Percentiles rank a stretch among this genome's conserved stretches.
Conservation (phyloP, 2,888 invertebrate species). For the Scelioninae gen. 1 region DNA sequence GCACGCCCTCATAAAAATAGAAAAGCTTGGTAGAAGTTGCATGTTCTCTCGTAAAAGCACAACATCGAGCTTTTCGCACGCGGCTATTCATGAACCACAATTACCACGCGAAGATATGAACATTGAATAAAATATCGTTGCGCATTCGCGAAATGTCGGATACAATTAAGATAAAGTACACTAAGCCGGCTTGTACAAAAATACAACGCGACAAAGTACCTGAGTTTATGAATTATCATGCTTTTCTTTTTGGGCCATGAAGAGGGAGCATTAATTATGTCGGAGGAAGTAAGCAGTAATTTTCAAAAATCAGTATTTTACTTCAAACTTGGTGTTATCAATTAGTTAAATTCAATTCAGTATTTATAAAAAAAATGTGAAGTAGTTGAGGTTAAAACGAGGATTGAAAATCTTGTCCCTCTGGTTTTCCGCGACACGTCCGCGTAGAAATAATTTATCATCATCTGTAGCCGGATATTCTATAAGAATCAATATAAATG, state of each 20-base stretch:
- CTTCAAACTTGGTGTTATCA: no score
- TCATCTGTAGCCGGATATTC: conserved; percentile 60
- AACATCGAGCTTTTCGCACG: conserved; percentile 49
- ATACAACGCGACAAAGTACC: not conserved
- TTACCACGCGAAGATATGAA: conserved; percentile 49
- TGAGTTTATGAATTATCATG: not conserved
- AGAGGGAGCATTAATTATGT: no score
- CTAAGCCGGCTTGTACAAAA: not conserved
- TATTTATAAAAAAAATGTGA: no score
- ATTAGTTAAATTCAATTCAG: no score
- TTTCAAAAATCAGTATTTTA: no score
- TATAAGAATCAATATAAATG: conserved; percentile 72
- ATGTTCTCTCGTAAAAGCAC: conserved; percentile 55
- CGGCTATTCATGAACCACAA: conserved; percentile 58
- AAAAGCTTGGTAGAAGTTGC: conserved; percentile 51
- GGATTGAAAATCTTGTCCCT: conserved; percentile 14
- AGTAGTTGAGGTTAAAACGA: no score
- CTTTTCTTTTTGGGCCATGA: no score
- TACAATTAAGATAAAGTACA: conserved; percentile 49
- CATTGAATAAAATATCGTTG: conserved; percentile 61
- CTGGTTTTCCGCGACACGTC: conserved; percentile 33
- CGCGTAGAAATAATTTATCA: conserved; percentile 66
- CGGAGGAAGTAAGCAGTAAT: no score
- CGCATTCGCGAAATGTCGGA: conserved; percentile 42
- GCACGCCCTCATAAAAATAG: conserved; percentile 58